Base-by-base conservation (phyloP, 1,140 invertebrate genomes). In the Trichonephila inaurata region DNA sequence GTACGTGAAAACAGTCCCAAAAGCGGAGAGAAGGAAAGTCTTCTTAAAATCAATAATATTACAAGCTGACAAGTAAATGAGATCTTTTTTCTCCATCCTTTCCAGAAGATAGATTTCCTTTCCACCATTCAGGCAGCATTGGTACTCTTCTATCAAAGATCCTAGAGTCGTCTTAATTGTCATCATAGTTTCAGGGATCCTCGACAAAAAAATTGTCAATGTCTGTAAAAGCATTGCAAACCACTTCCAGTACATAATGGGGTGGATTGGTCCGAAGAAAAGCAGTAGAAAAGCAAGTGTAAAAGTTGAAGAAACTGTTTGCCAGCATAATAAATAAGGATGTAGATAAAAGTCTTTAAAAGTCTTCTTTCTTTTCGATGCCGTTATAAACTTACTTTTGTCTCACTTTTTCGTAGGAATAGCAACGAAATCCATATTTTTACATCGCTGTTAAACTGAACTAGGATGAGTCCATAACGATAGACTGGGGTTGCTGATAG, bases 61-160 rank as follows among this genome's bases (percentile, higher is more conserved):
- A 85, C 44, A 60, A 85, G 83, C 83, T 24, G 83, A 16, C 21
- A 85, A n/a, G 7, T 85, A 28, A 61, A 85, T 60, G 14, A 85
- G 12, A 2, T 85, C 18, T 21, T 61, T 58, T 7, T 40, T 58
- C 19, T 85, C 44, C 16, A 58, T 85, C 58, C 82, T 21, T n/a
- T 60, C 5, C 0, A 85, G 58, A 51, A 85, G 28, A 33, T n/a
- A 85, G 7, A 58, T 16, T 4, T 19, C 16, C 3, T 85, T 60
- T 85, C 24, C 58, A 8, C 3, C 2, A 14, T 14, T n/a, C 3
- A 21, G 21, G 21, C 6, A 66, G 24, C 19, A 21, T 66, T n/a
- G 21, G 24, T n/a, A n/a, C 64, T 60, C n/a, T n/a, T 85, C 51
- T 16, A 60, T 14, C 21, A 16, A 60, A 18, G 58, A 4, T 24